Evolutionary conservation across 1,140 invertebrate genomes (phyloP), one percentile per base, ranked within the genome.

Genomic region (Tetramorium simillimum): DNA sequence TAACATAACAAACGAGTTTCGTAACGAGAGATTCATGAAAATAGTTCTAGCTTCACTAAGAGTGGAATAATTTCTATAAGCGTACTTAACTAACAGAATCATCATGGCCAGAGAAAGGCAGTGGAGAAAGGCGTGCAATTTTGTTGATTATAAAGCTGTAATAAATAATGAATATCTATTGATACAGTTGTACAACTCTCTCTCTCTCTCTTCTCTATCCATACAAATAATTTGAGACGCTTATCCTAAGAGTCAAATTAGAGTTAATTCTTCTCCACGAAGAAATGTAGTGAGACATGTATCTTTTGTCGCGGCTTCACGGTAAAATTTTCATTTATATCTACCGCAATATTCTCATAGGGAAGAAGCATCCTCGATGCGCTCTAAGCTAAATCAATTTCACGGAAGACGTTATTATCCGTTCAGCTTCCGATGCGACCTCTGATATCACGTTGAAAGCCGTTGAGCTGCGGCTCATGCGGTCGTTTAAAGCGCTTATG

Each of bases 401-500:
- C 40, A 56, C 21, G 21, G 28, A 70, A 58, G 37, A 70, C 9
- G 43, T 77, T 46, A 24, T 63, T 46, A 60, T 46, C 40, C 63
- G 21, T 72, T 28, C 12, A 16, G 37, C 16, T 28, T 72, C 51
- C 51, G 51, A 81, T 18, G 49, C 14, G 65, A 81, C 33, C 49
- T 70, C 18, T 72, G 21, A 70, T 65, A 37, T 78, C 40, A 33
- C 18, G n/a, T 62, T 16, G 62, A 53, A 69, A 80, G 14, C 62
- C 12, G 9, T 14, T 37, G 18, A 51, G 46, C n/a, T 3, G 14
- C 16, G 62, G 33, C 77, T 80, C 65, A 49, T 21, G 16, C 40
- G 16, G 40, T 18, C 40, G 69, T 72, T 62, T 62, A 65, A 65
- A 46, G 43, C 21, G 58, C 84, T 76, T 85, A 63, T 85, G 46